Conservation (phyloP, 2,797 vertebrate genomes). For the Silurus lanzhouensis region DNA sequence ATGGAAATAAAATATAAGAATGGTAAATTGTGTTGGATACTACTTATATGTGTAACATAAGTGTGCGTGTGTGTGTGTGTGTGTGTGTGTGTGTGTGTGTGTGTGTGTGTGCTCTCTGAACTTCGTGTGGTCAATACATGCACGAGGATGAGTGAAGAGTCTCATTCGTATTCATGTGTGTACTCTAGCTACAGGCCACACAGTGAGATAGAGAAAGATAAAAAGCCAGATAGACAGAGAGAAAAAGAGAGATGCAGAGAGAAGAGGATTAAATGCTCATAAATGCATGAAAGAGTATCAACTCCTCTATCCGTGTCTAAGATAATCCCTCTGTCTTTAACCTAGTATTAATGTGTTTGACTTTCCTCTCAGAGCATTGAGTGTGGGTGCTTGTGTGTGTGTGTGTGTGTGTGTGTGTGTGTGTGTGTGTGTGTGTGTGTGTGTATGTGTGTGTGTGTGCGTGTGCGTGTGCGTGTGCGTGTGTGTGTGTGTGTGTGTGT, state of each 20-base stretch:
- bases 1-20: too few relatives aligned
- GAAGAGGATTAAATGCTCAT: constrained; percentile 58
- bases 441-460: constrained; percentile 55
- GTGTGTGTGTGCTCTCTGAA: constrained; percentile 32
- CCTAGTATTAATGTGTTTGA: constrained; percentile 73
- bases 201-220: constrained; percentile 70
- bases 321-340: constrained; percentile 75
- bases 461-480: constrained; percentile 55
- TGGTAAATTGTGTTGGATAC: neutral
- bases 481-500: constrained; percentile 51
- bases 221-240: constrained; percentile 42
- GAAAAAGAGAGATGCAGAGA: constrained; percentile 53
- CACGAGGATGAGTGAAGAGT: constrained; percentile 60
- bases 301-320: constrained; percentile 67
- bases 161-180: constrained; percentile 81
- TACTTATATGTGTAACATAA: neutral
- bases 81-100: constrained; percentile 40
- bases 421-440: constrained; percentile 54
- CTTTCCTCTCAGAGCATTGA: constrained; percentile 73
- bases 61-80: constrained; percentile 28
- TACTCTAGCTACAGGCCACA: constrained; percentile 75
- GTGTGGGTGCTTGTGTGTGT: constrained; percentile 51
- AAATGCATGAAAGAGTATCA: constrained; percentile 75
- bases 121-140: constrained; percentile 56
- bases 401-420: constrained; percentile 57